Conservation (phyloP, 2,888 invertebrate species). For the Linyphia triangularis region DNA sequence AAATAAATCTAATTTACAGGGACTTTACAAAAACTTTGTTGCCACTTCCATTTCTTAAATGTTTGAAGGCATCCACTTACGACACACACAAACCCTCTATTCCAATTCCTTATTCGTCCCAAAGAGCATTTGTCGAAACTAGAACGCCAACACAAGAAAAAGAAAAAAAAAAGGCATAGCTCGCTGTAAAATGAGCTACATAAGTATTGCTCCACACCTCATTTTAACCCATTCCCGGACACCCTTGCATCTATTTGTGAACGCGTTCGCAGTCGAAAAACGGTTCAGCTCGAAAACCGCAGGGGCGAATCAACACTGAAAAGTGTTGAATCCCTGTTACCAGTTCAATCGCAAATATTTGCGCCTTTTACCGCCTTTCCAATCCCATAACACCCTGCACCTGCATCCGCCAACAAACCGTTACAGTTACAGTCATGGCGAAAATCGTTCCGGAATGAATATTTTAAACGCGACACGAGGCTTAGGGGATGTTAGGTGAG, state of each 20-base stretch:
- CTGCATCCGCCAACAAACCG: conserved; percentile 27
- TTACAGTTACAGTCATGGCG: conserved; percentile 64
- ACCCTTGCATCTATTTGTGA: neutral
- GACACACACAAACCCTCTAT: neutral
- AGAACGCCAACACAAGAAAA: neutral
- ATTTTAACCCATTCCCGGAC: neutral
- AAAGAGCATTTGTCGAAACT: neutral
- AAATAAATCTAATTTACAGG: too few relatives aligned
- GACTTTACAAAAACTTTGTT: too few relatives aligned
- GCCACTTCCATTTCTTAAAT: neutral
- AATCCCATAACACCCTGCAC: conserved; percentile 60
- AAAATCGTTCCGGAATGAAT: conserved; percentile 70
- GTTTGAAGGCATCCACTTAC: neutral
- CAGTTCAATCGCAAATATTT: conserved; percentile 52
- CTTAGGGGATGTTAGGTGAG: conserved; percentile 50
- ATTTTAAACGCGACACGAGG: conserved; percentile 69
- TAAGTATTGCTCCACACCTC: neutral
- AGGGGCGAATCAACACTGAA: conserved; percentile 43
- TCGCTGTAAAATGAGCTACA: neutral
- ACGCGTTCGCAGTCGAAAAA: conserved; percentile 1
- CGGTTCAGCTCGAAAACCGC: conserved; percentile 40
- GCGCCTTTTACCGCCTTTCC: conserved; percentile 56
- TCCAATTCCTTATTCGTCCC: neutral
- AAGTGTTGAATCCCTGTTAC: conserved; percentile 53
- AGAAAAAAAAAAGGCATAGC: conserved; percentile 1